These are phyloP conservation scores for Coracias cyanogaster DNA, from an alignment of 2,797 vertebrate genomes.

Conservation along the genomic window DNA sequence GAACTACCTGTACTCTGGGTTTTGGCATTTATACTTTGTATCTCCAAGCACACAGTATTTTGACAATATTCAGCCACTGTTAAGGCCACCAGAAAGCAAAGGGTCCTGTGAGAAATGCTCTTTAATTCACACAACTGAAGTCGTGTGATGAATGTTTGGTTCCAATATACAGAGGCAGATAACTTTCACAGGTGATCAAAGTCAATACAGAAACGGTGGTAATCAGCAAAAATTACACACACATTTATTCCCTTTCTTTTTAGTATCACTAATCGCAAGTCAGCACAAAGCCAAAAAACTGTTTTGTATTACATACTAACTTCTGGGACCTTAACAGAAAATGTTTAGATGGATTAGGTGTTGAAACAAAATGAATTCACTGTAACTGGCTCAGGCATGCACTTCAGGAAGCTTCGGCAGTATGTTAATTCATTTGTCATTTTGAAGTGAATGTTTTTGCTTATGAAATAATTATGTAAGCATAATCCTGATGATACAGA, in stretches of 20 bases:
- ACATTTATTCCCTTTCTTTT: not conserved
- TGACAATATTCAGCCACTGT: not conserved
- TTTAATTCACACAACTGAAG: not conserved
- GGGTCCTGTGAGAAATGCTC: accelerated
- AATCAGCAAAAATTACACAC: not conserved
- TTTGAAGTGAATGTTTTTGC: not conserved
- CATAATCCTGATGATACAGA: not conserved
- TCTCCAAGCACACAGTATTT: not conserved
- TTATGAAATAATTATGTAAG: not conserved
- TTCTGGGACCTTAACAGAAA: not conserved
- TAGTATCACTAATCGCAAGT: not conserved
- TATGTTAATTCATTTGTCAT: not conserved
- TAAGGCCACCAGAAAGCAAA: not conserved
- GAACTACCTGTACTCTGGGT: not conserved
- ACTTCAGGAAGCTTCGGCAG: not conserved
- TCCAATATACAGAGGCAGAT: not conserved
- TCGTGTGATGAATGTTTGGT: not conserved
- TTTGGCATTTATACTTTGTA: not conserved
- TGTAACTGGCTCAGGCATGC: not conserved
- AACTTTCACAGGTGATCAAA: not conserved
- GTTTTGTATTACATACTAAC: not conserved
- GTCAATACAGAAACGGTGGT: not conserved
- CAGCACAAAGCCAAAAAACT: not conserved
- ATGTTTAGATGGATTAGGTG: not conserved
- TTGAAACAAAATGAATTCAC: not conserved